phyloP scores from a whole-genome alignment of 2,888 invertebrate genomes.

The Drosophila kuntzei region DNA sequence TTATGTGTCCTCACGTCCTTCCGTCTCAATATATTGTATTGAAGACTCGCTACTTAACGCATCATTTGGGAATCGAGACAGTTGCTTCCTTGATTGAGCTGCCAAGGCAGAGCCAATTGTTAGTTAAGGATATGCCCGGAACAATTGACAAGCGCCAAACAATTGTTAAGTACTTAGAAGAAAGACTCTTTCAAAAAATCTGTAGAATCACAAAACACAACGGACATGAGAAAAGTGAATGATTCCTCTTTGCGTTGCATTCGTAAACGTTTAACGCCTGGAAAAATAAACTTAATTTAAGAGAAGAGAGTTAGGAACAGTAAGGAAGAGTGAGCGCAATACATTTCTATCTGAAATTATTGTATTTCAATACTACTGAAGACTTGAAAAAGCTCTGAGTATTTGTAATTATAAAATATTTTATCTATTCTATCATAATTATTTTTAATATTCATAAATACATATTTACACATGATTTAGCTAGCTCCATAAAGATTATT shows the following conservation, averaged over 20 bases:
- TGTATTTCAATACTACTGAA: not conserved
- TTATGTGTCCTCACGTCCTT: slow-evolving; percentile 16
- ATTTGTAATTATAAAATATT: not conserved
- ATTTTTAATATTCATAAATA: not conserved
- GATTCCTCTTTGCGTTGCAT: not conserved
- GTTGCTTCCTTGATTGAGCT: slow-evolving; percentile 64
- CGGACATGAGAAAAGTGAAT: not conserved
- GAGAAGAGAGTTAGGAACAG: not conserved
- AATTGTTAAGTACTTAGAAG: slow-evolving; percentile 5
- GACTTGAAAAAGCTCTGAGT: not conserved
- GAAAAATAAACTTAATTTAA: not conserved
- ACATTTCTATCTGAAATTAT: not conserved
- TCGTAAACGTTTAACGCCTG: not conserved
- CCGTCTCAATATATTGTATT: slow-evolving; percentile 1
- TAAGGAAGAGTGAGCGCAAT: not conserved
- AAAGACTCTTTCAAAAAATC: not conserved
- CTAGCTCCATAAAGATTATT: not conserved
- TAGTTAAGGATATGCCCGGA: slow-evolving; percentile 24
- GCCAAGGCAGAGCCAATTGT: slow-evolving; percentile 26
- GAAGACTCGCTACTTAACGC: slow-evolving; percentile 46
- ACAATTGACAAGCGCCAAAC: slow-evolving; percentile 32
- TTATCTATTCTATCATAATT: not conserved
- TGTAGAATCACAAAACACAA: slow-evolving; percentile 10
- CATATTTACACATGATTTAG: not conserved
- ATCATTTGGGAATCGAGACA: slow-evolving; percentile 64